Evolutionary conservation across 2,888 invertebrate genomes (phyloP).

Genomic region (Torymus aiolomorphi): DNA sequence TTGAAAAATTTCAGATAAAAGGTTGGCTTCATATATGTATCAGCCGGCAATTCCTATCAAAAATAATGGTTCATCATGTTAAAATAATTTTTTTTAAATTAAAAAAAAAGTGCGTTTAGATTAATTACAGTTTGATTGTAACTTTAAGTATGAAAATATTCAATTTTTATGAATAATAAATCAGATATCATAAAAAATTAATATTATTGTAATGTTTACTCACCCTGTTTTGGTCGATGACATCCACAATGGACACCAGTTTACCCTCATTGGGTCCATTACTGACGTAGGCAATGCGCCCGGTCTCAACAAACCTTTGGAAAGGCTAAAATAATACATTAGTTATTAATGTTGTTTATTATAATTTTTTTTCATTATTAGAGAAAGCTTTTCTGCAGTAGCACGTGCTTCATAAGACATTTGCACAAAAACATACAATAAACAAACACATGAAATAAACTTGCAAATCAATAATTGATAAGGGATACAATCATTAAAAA

Average conservation of each 20-base stretch:
- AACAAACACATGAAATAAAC: no score
- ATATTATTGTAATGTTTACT: conserved; percentile 64
- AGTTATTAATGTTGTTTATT: background rate
- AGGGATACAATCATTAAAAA: no score
- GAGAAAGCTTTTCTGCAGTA: no score
- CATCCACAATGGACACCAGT: conserved; percentile 94
- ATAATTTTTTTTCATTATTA: no score
- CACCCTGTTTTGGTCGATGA: conserved; percentile 97
- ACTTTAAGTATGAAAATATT: background rate
- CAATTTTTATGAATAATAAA: background rate
- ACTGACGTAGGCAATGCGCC: conserved; percentile 96
- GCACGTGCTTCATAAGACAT: no score
- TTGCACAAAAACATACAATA: no score
- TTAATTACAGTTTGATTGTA: no score
- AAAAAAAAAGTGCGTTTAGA: conserved; percentile 41
- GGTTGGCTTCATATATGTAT: conserved; percentile 81
- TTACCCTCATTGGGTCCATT: conserved; percentile 94
- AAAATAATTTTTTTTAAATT: background rate
- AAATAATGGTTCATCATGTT: conserved; percentile 78
- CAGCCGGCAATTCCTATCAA: conserved; percentile 88
- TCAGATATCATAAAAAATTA: background rate
- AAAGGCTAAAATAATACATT: conserved; percentile 82
- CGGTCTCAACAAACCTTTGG: conserved; percentile 95
- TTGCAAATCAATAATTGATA: no score
- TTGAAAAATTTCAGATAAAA: conserved; percentile 66